Percentiles rank a stretch among this genome's conserved stretches.
Evolutionary conservation across 53 echinoderm and acorn worm genomes (phyloP).

Genomic region (Echinarachnius parma): DNA sequence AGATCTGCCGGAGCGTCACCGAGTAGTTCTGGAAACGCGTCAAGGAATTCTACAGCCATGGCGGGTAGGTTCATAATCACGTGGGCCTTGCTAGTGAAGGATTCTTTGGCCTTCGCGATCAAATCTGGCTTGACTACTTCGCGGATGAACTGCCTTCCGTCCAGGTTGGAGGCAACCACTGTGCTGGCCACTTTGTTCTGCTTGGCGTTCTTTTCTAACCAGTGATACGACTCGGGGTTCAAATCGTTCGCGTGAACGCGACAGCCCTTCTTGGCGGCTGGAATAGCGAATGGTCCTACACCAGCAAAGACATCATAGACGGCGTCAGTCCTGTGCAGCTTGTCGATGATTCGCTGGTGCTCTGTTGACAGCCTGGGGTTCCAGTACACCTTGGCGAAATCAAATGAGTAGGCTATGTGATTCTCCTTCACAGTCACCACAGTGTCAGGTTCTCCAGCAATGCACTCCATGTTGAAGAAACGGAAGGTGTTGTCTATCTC

Average conservation of each 20-base stretch:
- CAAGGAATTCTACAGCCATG: slow-evolving; percentile 84
- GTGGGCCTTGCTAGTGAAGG: slow-evolving; percentile 36
- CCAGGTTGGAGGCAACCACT: slow-evolving; percentile 65
- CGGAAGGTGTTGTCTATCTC: slow-evolving; percentile 91
- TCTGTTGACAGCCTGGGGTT: slow-evolving; percentile 87
- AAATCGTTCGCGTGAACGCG: slow-evolving; percentile 82
- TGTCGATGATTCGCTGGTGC: slow-evolving; percentile 67
- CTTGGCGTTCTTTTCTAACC: slow-evolving; percentile 74
- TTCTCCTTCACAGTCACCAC: slow-evolving; percentile 71
- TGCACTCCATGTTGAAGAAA: slow-evolving; percentile 93
- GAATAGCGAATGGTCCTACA: slow-evolving; percentile 92
- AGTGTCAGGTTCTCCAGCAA: slow-evolving; percentile 73
- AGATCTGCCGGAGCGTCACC: slow-evolving; percentile 31
- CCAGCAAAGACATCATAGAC: slow-evolving; percentile 95
- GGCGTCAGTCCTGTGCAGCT: slow-evolving; percentile 43
- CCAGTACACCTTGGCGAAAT: slow-evolving; percentile 99
- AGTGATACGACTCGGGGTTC: slow-evolving; percentile 86
- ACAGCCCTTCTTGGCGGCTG: slow-evolving; percentile 81
- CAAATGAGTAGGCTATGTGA: slow-evolving; percentile 67
- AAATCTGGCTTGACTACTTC: slow-evolving; percentile 62
- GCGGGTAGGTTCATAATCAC: slow-evolving; percentile 94
- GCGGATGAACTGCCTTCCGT: slow-evolving; percentile 73
- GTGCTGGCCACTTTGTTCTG: slow-evolving; percentile 64
- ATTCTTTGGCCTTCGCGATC: slow-evolving; percentile 32
- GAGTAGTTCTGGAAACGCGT: slow-evolving; percentile 64